A percentile compares a stretch with the other conserved stretches of the same genome.
These are phyloP conservation scores for Bilobella aurantiaca DNA, from an alignment of 1,140 invertebrate species.

Conservation along the genomic window DNA sequence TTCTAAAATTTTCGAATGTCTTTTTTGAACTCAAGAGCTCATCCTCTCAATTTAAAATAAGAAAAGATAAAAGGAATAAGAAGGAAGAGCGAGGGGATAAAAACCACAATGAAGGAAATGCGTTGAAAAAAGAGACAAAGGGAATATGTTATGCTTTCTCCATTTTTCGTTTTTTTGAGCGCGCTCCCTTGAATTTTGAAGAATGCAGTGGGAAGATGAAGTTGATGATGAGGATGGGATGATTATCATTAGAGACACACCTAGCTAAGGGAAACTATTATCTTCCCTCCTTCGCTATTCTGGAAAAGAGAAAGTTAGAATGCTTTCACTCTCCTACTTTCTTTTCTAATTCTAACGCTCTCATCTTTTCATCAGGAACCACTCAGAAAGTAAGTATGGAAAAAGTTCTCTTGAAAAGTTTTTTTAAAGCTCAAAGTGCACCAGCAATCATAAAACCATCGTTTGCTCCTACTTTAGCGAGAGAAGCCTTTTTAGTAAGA, in stretches of 20 bases:
- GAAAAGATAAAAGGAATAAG: neutral
- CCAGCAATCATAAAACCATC: too few species aligned
- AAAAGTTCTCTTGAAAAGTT: too few species aligned
- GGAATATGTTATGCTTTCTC: neutral
- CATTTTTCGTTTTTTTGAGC: neutral
- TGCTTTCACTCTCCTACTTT: neutral
- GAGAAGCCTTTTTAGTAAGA: too few species aligned
- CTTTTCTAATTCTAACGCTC: neutral
- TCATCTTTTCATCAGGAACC: neutral
- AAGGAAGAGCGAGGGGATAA: neutral
- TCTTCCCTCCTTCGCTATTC: too few species aligned
- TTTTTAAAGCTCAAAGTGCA: too few species aligned
- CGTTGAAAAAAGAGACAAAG: neutral
- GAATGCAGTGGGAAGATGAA: neutral
- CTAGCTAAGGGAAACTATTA: neutral
- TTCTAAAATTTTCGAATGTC: neutral
- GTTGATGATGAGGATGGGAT: constrained; percentile 6
- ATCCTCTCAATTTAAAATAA: constrained; percentile 6
- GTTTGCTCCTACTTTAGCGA: too few species aligned
- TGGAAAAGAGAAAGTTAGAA: neutral
- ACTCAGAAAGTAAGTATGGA: neutral
- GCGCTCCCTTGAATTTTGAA: neutral
- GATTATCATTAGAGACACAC: constrained; percentile 5
- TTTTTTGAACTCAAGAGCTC: neutral
- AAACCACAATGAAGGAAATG: neutral